Evolutionary conservation across 1,140 invertebrate species (phyloP).

Genomic region (Caenorhabditis remanei): DNA sequence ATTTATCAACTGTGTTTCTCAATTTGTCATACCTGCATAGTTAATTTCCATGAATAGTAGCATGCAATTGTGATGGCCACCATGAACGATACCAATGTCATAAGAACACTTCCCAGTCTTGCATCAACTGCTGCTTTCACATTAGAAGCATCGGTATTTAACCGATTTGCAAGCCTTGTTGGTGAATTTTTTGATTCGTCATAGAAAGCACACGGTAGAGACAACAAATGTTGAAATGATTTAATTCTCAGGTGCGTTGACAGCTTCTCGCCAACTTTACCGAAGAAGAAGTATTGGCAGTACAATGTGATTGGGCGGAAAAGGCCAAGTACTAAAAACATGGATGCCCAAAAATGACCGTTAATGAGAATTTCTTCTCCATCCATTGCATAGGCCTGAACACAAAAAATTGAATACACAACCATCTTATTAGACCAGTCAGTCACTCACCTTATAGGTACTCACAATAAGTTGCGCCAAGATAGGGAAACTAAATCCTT

Average conservation of each 20-base stretch:
- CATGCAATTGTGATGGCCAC: constrained; percentile 75
- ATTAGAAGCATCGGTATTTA: constrained; percentile 79
- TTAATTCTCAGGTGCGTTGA: not conserved
- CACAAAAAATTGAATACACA: too few species aligned
- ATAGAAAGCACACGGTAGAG: constrained; percentile 9
- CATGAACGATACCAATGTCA: constrained; percentile 78
- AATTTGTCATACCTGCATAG: constrained; percentile 67
- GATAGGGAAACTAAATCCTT: constrained; percentile 68
- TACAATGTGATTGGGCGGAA: constrained; percentile 8
- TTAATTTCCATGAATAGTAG: constrained; percentile 78
- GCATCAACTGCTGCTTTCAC: constrained; percentile 80
- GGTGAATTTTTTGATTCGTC: constrained; percentile 6
- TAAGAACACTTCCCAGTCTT: constrained; percentile 78
- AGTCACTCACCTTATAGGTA: constrained; percentile 61
- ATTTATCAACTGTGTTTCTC: not conserved
- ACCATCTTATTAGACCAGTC: too few species aligned
- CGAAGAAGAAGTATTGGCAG: not conserved
- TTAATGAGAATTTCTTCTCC: constrained; percentile 56
- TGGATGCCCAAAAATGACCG: constrained; percentile 72
- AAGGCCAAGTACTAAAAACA: constrained; percentile 68
- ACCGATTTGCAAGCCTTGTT: constrained; percentile 65
- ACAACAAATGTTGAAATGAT: constrained; percentile 6
- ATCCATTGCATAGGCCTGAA: constrained; percentile 68
- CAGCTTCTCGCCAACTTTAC: not conserved
- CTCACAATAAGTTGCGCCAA: constrained; percentile 69